phyloP scores from a whole-genome alignment of 2,797 vertebrate genomes.

The Cirrhinus molitorella region DNA sequence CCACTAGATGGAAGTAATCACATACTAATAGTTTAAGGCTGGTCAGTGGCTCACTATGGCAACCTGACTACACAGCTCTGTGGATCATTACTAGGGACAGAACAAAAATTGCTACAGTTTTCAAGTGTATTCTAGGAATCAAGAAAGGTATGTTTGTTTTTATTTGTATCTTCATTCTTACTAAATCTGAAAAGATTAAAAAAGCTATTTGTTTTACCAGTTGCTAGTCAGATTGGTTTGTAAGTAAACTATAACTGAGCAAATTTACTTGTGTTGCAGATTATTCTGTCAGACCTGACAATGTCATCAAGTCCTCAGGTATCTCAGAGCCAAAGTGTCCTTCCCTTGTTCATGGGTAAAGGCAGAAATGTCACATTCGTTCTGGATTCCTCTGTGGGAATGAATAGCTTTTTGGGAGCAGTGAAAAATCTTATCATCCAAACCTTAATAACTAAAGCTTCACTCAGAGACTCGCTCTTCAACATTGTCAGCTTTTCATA shows the following conservation, averaged over 20 bases:
- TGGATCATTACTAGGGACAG: slow-evolving; percentile 38
- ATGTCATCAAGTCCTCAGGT: slow-evolving; percentile 53
- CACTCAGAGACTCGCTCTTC: slow-evolving; percentile 73
- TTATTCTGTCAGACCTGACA: slow-evolving; percentile 44
- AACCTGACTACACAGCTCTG: slow-evolving; percentile 70
- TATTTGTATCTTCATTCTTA: background rate
- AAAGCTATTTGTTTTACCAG: background rate
- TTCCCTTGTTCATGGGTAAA: slow-evolving; percentile 68
- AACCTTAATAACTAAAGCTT: slow-evolving; percentile 72
- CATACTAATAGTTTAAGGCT: background rate
- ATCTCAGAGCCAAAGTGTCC: slow-evolving; percentile 37
- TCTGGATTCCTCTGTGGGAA: slow-evolving; percentile 72
- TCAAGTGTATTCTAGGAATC: background rate
- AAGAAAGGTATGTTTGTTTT: slow-evolving; percentile 10
- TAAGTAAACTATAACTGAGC: background rate
- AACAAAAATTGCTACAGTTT: slow-evolving; percentile 33
- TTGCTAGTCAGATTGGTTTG: background rate
- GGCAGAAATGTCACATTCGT: slow-evolving; percentile 70
- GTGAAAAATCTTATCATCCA: slow-evolving; percentile 75
- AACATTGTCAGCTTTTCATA: slow-evolving; percentile 75
- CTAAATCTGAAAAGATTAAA: background rate
- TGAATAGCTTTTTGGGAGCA: slow-evolving; percentile 65
- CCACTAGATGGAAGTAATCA: slow-evolving; percentile 53
- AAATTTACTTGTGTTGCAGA: slow-evolving; percentile 38
- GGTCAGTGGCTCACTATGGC: slow-evolving; percentile 66